Conservation (phyloP, 1,140 invertebrate genomes). For the Lepidurus packardi region DNA sequence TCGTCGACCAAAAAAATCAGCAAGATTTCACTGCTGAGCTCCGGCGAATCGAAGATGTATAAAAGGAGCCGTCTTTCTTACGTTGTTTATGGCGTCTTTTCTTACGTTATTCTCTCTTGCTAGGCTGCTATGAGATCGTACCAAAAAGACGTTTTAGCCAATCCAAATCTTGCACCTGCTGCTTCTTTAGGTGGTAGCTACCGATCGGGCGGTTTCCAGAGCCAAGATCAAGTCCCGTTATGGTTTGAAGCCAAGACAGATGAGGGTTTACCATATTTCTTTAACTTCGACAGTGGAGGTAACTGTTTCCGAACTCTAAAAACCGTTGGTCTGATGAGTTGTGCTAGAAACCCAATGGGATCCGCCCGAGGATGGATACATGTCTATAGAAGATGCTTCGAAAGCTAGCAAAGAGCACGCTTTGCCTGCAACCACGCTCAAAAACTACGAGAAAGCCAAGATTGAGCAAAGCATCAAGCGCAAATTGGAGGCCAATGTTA, state of each 20-base stretch:
- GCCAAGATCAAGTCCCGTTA: constrained; percentile 43
- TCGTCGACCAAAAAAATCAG: constrained; percentile 67
- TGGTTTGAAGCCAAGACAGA: constrained; percentile 67
- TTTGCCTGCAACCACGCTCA: constrained; percentile 35
- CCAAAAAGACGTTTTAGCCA: constrained; percentile 65
- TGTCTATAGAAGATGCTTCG: constrained; percentile 52
- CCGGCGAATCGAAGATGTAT: constrained; percentile 77
- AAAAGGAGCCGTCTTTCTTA: constrained; percentile 24
- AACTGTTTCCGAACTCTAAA: constrained; percentile 31
- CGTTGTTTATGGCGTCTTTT: background rate
- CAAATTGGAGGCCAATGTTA: constrained; percentile 36
- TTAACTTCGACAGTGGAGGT: constrained; percentile 74
- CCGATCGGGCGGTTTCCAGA: constrained; percentile 33
- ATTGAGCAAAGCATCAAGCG: constrained; percentile 46
- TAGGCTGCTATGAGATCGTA: constrained; percentile 74
- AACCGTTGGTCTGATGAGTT: constrained; percentile 20
- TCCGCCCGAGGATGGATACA: constrained; percentile 57
- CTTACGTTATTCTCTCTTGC: constrained; percentile 38
- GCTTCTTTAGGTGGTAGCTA: constrained; percentile 39
- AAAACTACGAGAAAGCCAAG: constrained; percentile 45
- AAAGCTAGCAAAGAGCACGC: constrained; percentile 42
- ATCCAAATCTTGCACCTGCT: constrained; percentile 55
- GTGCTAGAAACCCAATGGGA: constrained; percentile 57
- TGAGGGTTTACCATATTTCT: constrained; percentile 70
- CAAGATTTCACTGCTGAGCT: constrained; percentile 72